Base-by-base conservation (phyloP, 2,888 invertebrate species). In the Tholera decimalis region DNA sequence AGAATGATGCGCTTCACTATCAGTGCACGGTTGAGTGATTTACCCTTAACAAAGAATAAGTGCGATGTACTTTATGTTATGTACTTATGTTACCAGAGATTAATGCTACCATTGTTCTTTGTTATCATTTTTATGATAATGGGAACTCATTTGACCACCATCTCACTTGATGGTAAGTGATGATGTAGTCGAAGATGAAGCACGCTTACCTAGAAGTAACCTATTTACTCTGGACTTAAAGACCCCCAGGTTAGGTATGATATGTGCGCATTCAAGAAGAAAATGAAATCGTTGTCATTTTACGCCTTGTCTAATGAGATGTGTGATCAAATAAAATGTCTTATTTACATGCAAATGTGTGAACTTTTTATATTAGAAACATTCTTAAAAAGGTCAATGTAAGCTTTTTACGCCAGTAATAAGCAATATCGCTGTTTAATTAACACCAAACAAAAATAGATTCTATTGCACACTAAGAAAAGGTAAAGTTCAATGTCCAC, bases 401-500 rank as follows among this genome's bases (percentile, higher is more conserved):
- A 3, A 60, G 13, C 20, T 35, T 43, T 72, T 67, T 37, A 37
- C 11, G 24, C 35, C 7, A 13, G 13, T 49, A 43, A 43, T 33
- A 50, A 37, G 41, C 35, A 72, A 58, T 6, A 11, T 28, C n/a
- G 15, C 49, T 44, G 18, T 39, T 47, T 49, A 59, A 77, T 6
- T 26, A 58, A 71, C 9, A 26, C 2, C 15, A 33, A n/a, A 37
- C 26, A 41, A 64, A 77, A 66, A 51, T 66, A 60, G 43, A 53
- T 54, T 56, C 24, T 58, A 54, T 47, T 46, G 35, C 50, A 63
- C 57, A 62, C 18, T 11, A 7, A 0, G 1, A 49, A 77, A 79
- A 57, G 64, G 70, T 47, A 77, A 56, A 73, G 62, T 54, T 77
- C 59, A 76, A 69, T 61, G 41, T 44, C 47, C 41, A 66, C 24